These are phyloP conservation scores for Rousettus madagascariensis DNA, from an alignment of 2,797 vertebrate species.

Conservation along the genomic window DNA sequence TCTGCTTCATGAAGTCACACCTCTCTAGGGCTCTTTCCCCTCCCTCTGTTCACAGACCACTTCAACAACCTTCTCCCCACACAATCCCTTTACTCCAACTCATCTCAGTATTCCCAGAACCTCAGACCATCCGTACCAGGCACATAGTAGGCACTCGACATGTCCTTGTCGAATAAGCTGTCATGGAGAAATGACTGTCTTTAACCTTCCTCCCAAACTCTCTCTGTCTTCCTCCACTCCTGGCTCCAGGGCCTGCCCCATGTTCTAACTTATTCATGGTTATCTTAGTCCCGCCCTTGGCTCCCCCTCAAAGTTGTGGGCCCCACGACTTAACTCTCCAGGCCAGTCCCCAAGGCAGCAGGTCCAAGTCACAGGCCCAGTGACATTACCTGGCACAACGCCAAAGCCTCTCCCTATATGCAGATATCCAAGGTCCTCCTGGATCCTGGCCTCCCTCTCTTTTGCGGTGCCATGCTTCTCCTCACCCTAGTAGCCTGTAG, in stretches of 20 bases:
- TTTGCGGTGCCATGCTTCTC: background rate
- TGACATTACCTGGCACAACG: background rate
- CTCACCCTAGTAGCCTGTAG: background rate
- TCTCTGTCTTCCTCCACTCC: background rate
- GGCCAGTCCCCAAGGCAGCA: background rate
- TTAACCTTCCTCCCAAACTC: background rate
- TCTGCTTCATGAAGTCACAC: background rate
- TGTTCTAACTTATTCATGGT: background rate
- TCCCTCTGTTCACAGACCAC: background rate
- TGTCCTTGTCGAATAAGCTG: background rate
- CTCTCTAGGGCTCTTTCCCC: background rate
- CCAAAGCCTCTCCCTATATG: background rate
- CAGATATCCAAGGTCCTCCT: background rate
- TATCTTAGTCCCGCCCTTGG: background rate
- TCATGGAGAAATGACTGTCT: background rate
- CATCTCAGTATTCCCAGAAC: background rate
- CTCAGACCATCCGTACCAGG: background rate
- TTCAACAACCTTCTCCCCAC: background rate
- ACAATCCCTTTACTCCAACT: background rate
- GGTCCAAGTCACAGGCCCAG: background rate
- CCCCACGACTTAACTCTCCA: background rate
- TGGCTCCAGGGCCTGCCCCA: background rate
- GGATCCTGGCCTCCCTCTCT: background rate
- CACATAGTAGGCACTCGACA: background rate
- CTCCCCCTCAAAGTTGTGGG: background rate